These are phyloP conservation scores for Iselma pallidipennis DNA, from an alignment of 2,888 invertebrate species.

Conservation along the genomic window DNA sequence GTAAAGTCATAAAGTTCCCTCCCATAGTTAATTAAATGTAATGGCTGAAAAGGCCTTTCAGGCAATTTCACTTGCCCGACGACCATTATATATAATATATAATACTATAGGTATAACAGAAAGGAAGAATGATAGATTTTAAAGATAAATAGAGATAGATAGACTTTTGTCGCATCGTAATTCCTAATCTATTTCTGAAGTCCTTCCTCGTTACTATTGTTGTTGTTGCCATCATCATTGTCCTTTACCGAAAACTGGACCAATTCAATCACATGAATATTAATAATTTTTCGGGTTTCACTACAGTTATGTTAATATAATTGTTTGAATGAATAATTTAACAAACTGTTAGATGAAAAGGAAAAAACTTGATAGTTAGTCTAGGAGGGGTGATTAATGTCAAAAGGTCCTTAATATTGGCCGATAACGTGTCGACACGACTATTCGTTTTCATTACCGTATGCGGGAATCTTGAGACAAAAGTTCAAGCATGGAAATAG, in stretches of 20 bases:
- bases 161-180: conserved; percentile 20
- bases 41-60: conserved; percentile 47
- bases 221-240: too few species aligned
- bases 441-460: background rate
- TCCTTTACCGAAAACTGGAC: background rate
- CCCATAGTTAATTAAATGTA: conserved; percentile 48
- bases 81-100: conserved; percentile 32
- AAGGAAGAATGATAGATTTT: conserved; percentile 14
- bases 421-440: background rate
- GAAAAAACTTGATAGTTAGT: background rate
- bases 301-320: background rate
- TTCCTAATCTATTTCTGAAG: conserved; percentile 3
- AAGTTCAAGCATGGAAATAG: conserved; percentile 18
- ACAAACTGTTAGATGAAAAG: background rate
- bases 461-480: background rate
- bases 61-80: conserved; percentile 43
- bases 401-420: background rate
- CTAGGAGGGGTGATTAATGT: background rate
- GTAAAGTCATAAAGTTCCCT: conserved; percentile 43
- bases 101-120: conserved; percentile 12
- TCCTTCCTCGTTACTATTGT: too few species aligned
- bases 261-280: background rate
- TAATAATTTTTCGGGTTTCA: background rate
- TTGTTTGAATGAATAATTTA: background rate
- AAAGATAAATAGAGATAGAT: background rate